These are phyloP conservation scores for Lepidurus packardi DNA, from an alignment of 1,140 invertebrate species.

Conservation along the genomic window DNA sequence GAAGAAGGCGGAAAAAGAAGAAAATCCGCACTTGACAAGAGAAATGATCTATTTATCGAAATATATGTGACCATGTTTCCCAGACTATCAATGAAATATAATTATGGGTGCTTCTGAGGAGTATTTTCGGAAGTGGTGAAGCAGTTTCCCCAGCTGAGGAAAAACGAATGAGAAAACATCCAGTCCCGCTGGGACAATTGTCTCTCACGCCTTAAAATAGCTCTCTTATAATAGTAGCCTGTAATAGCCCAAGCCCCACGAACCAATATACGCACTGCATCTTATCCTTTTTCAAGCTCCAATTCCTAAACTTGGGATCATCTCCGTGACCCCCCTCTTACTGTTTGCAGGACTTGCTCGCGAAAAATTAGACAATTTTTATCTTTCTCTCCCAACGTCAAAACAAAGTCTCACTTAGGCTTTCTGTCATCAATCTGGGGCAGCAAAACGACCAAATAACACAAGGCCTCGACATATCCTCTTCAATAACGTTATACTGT, in stretches of 20 bases:
- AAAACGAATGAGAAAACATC: neutral
- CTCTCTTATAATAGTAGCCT: neutral
- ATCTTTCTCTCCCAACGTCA: too few species aligned
- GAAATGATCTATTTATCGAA: neutral
- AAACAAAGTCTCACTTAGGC: too few species aligned
- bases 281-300: neutral
- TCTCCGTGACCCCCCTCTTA: too few species aligned
- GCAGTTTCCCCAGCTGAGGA: neutral
- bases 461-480: too few species aligned
- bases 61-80: neutral
- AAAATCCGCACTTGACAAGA: neutral
- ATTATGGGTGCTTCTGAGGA: neutral
- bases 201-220: constrained; percentile 10
- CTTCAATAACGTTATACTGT: too few species aligned
- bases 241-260: neutral
- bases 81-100: neutral
- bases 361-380: too few species aligned
- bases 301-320: neutral
- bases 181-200: neutral
- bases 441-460: too few species aligned
- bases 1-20: too few species aligned
- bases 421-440: too few species aligned
- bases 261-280: neutral
- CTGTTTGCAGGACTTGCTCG: too few species aligned
- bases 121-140: neutral